phyloP scores from a whole-genome alignment of 1,140 invertebrate genomes.

The Lysiphlebus fabarum region DNA sequence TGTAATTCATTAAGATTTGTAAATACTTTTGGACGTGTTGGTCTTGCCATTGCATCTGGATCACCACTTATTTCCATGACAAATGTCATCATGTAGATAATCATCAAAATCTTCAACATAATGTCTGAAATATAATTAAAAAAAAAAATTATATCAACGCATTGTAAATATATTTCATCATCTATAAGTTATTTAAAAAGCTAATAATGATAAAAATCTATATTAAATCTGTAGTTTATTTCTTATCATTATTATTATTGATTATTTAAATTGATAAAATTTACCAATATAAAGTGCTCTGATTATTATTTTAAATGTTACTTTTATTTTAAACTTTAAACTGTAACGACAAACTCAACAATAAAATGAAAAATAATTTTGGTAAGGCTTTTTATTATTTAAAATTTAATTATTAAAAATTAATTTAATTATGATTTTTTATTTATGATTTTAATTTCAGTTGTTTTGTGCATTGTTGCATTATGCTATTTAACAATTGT shows the following conservation, averaged over 20 bases:
- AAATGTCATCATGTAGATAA: slow-evolving; percentile 5
- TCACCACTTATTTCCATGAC: slow-evolving; percentile 23
- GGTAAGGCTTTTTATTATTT: no score
- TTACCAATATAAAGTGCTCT: neutral
- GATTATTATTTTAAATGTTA: no score
- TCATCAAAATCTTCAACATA: neutral
- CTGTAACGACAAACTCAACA: no score
- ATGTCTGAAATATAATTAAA: neutral
- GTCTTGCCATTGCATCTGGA: slow-evolving; percentile 44
- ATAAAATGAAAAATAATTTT: no score
- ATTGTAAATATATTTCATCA: neutral
- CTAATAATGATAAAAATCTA: no score
- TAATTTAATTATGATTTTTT: no score
- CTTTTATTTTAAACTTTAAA: no score
- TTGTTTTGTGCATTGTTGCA: no score
- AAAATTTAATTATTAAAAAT: no score
- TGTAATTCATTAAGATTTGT: slow-evolving; percentile 54
- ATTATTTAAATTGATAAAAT: neutral
- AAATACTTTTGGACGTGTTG: slow-evolving; percentile 55
- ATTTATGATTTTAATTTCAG: no score
- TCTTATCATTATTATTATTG: neutral
- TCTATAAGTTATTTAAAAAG: no score
- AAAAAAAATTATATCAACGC: no score
- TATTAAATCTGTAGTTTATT: neutral
- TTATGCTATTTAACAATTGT: neutral